A percentile compares a stretch with the other conserved stretches of the same genome.
Conservation (phyloP, 2,113 vertebrate genomes). For the Corynorhinus townsendii region DNA sequence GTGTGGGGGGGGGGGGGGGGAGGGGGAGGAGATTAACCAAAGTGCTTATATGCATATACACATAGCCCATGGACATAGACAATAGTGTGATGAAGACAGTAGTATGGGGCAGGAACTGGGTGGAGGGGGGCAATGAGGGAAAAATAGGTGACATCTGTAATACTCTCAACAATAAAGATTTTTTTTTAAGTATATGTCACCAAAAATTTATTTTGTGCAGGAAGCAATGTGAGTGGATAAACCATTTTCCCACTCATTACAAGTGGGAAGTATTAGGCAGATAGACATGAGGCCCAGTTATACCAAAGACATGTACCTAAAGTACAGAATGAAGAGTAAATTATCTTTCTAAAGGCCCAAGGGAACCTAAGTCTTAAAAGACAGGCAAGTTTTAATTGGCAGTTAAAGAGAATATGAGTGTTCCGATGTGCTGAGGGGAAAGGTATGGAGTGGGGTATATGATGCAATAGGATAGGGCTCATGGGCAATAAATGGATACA, state of each 20-base stretch:
- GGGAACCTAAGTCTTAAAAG: neutral
- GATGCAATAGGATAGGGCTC: neutral
- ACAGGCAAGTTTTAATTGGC: neutral
- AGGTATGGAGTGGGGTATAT: accelerated
- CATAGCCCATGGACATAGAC: no score
- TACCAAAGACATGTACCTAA: neutral
- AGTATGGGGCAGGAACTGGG: no score
- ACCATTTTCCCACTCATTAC: neutral
- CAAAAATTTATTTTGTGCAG: neutral
- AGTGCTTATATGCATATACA: no score
- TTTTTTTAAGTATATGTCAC: neutral
- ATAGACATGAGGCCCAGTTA: neutral
- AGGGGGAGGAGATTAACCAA: no score
- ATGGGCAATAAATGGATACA: neutral
- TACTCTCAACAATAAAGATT: no score
- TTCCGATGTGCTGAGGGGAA: neutral
- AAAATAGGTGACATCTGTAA: no score
- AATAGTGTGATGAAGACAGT: no score
- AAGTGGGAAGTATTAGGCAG: neutral
- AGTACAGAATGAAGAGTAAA: neutral
- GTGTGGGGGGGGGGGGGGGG: no score
- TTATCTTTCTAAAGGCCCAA: neutral
- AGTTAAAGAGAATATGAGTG: neutral
- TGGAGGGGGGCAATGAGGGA: no score
- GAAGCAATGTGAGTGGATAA: neutral